Evolutionary conservation across 2,113 vertebrate species (phyloP).

Genomic region (Gnathonemus echidnorhynchus): DNA sequence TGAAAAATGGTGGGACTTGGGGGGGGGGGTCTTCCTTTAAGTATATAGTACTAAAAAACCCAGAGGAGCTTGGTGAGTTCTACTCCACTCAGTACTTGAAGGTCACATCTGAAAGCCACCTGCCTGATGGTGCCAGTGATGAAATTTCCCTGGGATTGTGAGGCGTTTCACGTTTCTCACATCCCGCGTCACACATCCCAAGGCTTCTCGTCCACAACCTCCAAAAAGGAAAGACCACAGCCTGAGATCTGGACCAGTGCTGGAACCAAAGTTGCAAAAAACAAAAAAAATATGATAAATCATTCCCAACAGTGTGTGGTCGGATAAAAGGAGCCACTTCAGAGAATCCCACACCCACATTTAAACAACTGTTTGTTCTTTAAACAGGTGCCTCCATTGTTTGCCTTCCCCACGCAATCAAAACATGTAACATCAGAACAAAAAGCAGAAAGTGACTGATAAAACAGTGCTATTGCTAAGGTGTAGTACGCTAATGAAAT

Average conservation of each 20-base stretch:
- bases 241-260: background rate
- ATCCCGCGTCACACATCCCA: background rate
- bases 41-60: too few species aligned
- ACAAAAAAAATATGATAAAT: background rate
- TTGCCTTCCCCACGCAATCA: background rate
- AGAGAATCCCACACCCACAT: background rate
- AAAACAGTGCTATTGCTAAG: background rate
- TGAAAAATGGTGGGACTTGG: background rate
- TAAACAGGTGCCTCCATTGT: background rate
- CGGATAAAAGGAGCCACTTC: background rate
- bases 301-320: background rate
- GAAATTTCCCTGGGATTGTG: background rate
- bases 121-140: background rate
- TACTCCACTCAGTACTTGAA: background rate
- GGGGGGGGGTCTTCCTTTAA: background rate
- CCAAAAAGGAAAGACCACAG: background rate
- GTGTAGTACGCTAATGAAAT: background rate
- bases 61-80: background rate
- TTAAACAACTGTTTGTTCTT: constrained; percentile 9
- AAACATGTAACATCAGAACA: background rate
- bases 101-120: background rate
- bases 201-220: background rate
- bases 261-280: background rate
- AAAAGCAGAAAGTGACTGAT: background rate
- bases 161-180: background rate